A percentile compares a stretch with the other conserved stretches of the same genome.
These are phyloP conservation scores for Thecophora atra DNA, from an alignment of 2,888 invertebrate genomes.

Conservation along the genomic window DNA sequence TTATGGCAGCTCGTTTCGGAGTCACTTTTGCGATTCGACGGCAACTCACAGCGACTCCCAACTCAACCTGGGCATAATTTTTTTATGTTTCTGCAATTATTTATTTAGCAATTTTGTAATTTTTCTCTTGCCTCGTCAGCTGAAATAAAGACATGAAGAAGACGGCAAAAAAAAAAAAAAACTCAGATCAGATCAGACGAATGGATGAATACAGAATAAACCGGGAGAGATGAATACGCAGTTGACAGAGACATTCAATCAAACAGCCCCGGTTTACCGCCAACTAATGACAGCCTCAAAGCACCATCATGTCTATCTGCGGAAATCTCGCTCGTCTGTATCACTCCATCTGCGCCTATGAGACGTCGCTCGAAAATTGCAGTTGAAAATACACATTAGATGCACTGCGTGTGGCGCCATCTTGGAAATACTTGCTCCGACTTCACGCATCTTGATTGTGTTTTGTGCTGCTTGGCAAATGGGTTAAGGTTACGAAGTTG, in stretches of 20 bases:
- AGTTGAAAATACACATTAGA: neutral
- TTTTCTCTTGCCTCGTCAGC: neutral
- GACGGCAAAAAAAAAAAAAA: neutral
- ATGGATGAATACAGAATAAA: neutral
- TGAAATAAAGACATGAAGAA: neutral
- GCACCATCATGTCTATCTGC: neutral
- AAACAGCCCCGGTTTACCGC: neutral
- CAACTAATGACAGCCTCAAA: neutral
- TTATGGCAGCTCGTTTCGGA: neutral
- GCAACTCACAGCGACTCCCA: neutral
- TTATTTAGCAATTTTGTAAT: neutral
- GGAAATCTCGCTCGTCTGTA: neutral
- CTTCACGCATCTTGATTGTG: constrained; percentile 31
- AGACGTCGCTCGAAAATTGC: neutral
- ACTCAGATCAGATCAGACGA: no score
- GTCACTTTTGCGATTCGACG: neutral
- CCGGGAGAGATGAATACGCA: neutral
- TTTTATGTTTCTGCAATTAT: no score
- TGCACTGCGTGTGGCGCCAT: constrained; percentile 32
- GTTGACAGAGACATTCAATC: neutral
- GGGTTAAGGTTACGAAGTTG: constrained; percentile 41
- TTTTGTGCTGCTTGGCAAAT: constrained; percentile 40
- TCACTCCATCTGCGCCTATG: neutral
- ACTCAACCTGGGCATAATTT: no score
- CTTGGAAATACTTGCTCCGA: constrained; percentile 27